phyloP scores from a whole-genome alignment of 2,888 invertebrate genomes.

The Gymnoscelis rufifasciata region DNA sequence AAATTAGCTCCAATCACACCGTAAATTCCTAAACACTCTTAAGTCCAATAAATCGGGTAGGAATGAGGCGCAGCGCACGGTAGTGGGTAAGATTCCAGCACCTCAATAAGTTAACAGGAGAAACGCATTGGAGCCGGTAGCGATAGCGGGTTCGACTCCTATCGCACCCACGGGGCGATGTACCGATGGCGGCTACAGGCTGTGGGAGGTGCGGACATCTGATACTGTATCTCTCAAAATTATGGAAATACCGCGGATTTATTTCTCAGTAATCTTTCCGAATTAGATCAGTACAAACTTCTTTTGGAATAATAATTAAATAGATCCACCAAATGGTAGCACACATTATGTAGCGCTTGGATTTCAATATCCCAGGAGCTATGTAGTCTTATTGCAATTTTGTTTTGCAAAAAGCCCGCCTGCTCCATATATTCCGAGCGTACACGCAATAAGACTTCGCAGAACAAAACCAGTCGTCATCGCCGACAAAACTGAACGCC shows the following conservation, averaged over 20 bases:
- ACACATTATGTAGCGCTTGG: too few relatives aligned
- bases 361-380: too few relatives aligned
- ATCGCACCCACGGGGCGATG: slow-evolving; percentile 56
- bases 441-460: slow-evolving; percentile 2
- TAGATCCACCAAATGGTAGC: too few relatives aligned
- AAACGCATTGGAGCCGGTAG: slow-evolving; percentile 71
- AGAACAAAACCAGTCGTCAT: neutral
- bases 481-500: slow-evolving; percentile 10
- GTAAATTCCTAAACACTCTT: slow-evolving; percentile 25
- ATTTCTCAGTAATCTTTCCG: slow-evolving; percentile 3
- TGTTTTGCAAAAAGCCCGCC: neutral
- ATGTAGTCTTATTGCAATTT: neutral
- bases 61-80: slow-evolving; percentile 18
- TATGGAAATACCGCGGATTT: slow-evolving; percentile 24
- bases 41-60: slow-evolving; percentile 29
- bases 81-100: slow-evolving; percentile 33
- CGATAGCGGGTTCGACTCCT: slow-evolving; percentile 51
- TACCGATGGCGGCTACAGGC: slow-evolving; percentile 59
- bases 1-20: slow-evolving; percentile 26
- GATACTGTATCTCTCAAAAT: slow-evolving; percentile 28
- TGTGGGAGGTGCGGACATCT: slow-evolving; percentile 37
- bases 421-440: neutral
- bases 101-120: slow-evolving; percentile 68
- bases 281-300: too few relatives aligned
- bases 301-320: too few relatives aligned